Conservation (phyloP, 2,113 vertebrate genomes). For the Anser cygnoides region DNA sequence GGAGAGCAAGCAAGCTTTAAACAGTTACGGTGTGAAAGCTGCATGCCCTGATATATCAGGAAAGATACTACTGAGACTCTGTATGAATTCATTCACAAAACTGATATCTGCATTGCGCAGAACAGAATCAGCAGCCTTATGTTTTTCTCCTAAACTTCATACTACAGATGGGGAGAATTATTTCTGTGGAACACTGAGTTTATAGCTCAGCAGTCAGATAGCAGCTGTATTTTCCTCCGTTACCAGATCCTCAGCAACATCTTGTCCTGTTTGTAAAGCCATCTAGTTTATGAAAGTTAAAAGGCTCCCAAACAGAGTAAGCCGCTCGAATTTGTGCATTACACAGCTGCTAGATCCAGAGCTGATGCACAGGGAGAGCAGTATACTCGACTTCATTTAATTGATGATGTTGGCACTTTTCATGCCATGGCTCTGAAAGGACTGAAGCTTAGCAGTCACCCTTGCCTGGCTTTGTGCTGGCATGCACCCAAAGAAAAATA, state of each 20-base stretch:
- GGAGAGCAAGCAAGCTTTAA: background rate
- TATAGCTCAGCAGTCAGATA: conserved; percentile 15
- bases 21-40: background rate
- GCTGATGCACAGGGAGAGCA: conserved; percentile 18
- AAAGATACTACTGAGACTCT: background rate
- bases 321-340: conserved; percentile 26
- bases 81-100: conserved; percentile 6
- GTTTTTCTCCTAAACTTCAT: background rate
- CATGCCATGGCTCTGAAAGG: background rate
- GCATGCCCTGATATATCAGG: background rate
- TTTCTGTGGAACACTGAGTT: conserved; percentile 45
- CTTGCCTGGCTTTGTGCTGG: conserved; percentile 17
- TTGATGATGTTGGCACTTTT: conserved; percentile 41
- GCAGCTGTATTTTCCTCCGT: conserved; percentile 36
- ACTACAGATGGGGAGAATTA: conserved; percentile 40
- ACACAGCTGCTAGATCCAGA: conserved; percentile 28
- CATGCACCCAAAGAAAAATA: conserved; percentile 14
- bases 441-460: conserved; percentile 3
- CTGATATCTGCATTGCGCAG: background rate
- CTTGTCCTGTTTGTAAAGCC: conserved; percentile 50
- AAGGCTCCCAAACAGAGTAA: conserved; percentile 28
- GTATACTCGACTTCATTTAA: conserved; percentile 50
- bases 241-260: conserved; percentile 36
- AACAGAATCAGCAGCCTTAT: background rate
- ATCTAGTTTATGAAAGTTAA: conserved; percentile 45